Base-by-base conservation (phyloP, 1,140 invertebrate genomes). In the Nasonia vitripennis region DNA sequence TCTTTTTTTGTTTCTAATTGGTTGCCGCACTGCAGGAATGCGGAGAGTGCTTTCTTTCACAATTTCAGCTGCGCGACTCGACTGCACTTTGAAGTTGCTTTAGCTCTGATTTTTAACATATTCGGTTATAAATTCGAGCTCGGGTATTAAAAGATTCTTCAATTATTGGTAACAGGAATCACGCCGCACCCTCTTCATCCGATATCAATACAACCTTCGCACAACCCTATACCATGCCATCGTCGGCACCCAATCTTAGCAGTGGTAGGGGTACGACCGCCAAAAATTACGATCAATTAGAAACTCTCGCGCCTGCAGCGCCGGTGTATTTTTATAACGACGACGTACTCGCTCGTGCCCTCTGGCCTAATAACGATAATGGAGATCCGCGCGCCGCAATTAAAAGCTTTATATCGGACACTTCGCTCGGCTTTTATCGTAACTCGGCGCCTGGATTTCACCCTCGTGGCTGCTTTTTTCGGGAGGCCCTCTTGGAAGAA, bases 241-340 rank as follows among this genome's bases (percentile, higher is more conserved):
- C 55, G 17, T 55, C 55, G 17, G 20, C 55, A 62, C 6, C 55
- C 6, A 62, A 20, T 62, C 55, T n/a, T 20, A 6, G 55, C 20
- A 62, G 20, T n/a, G 55, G 37, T n/a, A 12, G 73, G 70, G 10
- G 70, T 75, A 23, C 80, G 34, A 31, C 70, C 80, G 31, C 70
- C 27, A 73, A 73, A 73, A 81, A 81, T 81, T 81, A 81, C 70
- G 80, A 81, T 73, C 80, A 73, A 71, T 51, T 73, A 79, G 27
- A 31, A 37, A 37, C 73, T 41, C 31, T 45, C 48, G 20, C 45
- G 20, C 77, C 14, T 48, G 73, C 17, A 37, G 73, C 31, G 20
- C n/a, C 23, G 34, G 20, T 70, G 67, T 81, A 71, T 48, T 71
- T 81, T 71, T 81, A 4, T 37, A 37, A 27, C 51, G 55, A 62